Evolutionary conservation across 1,140 invertebrate species (phyloP).

Genomic region (Nephotettix cincticeps): DNA sequence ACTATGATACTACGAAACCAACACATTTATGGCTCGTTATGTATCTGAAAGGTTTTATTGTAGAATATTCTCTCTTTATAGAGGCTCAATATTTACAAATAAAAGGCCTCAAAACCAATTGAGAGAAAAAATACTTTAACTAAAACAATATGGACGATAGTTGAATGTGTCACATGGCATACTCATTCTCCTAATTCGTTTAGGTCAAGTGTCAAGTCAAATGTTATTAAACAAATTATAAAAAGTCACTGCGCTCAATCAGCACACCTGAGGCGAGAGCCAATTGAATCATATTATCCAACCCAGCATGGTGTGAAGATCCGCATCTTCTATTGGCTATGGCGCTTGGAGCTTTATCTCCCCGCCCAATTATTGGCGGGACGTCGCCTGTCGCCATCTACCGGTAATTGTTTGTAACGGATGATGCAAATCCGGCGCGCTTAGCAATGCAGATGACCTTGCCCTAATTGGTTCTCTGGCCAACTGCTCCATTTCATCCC

Average conservation of each 20-base stretch:
- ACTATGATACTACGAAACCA: too few species aligned
- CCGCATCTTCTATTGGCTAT: not conserved
- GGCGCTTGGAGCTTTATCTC: not conserved
- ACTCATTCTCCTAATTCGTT: too few species aligned
- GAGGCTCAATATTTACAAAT: too few species aligned
- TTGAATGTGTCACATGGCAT: too few species aligned
- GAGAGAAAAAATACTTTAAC: too few species aligned
- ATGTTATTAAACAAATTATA: not conserved
- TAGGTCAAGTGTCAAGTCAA: too few species aligned
- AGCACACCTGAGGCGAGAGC: not conserved
- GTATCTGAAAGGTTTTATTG: too few species aligned
- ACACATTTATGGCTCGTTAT: too few species aligned
- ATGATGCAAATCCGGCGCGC: constrained; percentile 14
- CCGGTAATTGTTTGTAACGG: constrained; percentile 14
- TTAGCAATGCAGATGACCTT: constrained; percentile 19
- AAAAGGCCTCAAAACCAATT: too few species aligned
- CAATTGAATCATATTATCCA: not conserved
- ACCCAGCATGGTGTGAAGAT: not conserved
- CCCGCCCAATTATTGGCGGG: not conserved
- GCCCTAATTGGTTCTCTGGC: constrained; percentile 13
- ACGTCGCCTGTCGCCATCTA: not conserved
- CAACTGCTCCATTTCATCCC: constrained; percentile 5
- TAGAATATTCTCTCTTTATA: too few species aligned
- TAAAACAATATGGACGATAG: too few species aligned
- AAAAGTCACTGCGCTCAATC: not conserved